Base-by-base conservation (phyloP, 2,888 invertebrate genomes). In the Nephrotoma appendiculata region DNA sequence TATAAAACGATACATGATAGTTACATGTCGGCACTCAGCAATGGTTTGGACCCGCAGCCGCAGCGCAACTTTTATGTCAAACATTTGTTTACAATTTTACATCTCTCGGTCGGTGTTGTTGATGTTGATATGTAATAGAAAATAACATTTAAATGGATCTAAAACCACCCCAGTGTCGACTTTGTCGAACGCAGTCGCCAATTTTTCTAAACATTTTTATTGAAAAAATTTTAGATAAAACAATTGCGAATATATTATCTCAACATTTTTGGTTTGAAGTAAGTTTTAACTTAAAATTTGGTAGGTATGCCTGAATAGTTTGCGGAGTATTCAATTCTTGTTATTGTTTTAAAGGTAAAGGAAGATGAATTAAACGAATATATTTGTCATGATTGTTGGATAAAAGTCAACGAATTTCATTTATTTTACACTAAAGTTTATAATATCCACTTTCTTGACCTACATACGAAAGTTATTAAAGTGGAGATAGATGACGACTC, bases 181-280 rank as follows among this genome's bases (percentile, higher is more conserved):
- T 84, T 5, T 84, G 84, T 84, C 15, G 42, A n/a, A 7, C 41
- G 42, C 42, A 43, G 12, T 42, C 84, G 5, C n/a, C 12, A 42
- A 84, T 5, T n/a, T 84, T 42, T 7, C 6, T 84, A n/a, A 84
- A 86, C 71, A 12, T 84, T 12, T 84, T 84, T 31, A 15, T 3
- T 42, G 15, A 84, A 42, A 42, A 41, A 7, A 43, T 12, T 6
- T n/a, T 7, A 5, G 6, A 41, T 4, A 84, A 84, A 83, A 45
- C 44, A 7, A 83, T 87, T 41, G 87, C 87, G 12, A 41, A 45
- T 41, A 86, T 86, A 12, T 86, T 87, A 83, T 86, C 57, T 86
- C 86, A 86, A 86, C 86, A 87, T 85, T 87, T 87, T 45, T 87
- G 87, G 87, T 87, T 87, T 85, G 86, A 87, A 86, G 87, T 87